Evolutionary conservation across 1,140 invertebrate species (phyloP).

Genomic region (Steinernema feltiae): DNA sequence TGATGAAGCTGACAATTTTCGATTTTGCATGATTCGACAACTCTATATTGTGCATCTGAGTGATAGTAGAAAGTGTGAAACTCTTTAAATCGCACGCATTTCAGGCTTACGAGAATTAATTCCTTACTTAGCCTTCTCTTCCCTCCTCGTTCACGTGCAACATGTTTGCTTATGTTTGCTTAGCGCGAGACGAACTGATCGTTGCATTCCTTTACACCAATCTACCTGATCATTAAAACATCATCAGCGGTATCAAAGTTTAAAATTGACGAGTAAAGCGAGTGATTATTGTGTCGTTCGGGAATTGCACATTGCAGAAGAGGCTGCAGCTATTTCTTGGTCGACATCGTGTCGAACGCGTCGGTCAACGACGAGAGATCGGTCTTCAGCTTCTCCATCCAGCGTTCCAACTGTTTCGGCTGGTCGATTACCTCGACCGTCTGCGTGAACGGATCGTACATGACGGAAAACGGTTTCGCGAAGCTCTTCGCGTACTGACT

Average conservation of each 20-base stretch:
- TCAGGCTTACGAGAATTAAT: too few relatives aligned
- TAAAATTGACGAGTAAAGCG: not conserved
- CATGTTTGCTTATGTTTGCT: too few relatives aligned
- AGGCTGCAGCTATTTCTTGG: not conserved
- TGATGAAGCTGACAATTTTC: too few relatives aligned
- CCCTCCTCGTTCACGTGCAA: too few relatives aligned
- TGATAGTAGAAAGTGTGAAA: too few relatives aligned
- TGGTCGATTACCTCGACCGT: slow-evolving; percentile 63
- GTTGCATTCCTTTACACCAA: not conserved
- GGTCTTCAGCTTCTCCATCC: slow-evolving; percentile 4
- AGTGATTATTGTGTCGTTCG: not conserved
- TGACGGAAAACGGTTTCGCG: slow-evolving; percentile 79
- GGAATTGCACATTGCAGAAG: not conserved
- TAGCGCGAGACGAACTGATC: not conserved
- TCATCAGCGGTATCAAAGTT: not conserved
- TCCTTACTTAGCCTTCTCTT: not conserved
- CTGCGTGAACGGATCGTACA: slow-evolving; percentile 90
- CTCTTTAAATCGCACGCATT: too few relatives aligned
- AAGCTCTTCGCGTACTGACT: slow-evolving; percentile 85
- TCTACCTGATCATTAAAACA: not conserved
- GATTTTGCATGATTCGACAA: too few relatives aligned
- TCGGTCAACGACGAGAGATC: not conserved
- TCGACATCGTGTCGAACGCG: slow-evolving; percentile 7
- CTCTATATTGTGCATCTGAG: too few relatives aligned
- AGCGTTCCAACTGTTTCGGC: slow-evolving; percentile 17